Conservation (phyloP, 2,113 vertebrate genomes). For the Chaenogobius annularis region DNA sequence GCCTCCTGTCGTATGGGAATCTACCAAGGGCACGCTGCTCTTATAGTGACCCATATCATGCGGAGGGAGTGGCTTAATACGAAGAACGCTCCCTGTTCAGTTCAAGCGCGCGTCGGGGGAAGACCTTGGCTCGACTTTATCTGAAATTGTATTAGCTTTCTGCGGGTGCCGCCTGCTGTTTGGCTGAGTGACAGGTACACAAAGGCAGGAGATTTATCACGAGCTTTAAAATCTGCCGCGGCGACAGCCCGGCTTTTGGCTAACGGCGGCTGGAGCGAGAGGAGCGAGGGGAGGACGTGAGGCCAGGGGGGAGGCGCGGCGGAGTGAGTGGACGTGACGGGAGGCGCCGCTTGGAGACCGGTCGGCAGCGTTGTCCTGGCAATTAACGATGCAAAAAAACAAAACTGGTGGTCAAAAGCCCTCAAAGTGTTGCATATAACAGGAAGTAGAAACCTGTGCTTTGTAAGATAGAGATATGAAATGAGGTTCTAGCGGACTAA, state of each 20-base stretch:
- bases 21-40: slow-evolving; percentile 50
- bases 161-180: slow-evolving; percentile 64
- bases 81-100: slow-evolving; percentile 17
- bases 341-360: neutral
- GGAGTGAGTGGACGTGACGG: neutral
- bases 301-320: neutral
- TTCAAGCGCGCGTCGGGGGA: slow-evolving; percentile 64
- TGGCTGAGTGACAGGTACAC: slow-evolving; percentile 60
- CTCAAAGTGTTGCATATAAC: too few relatives aligned
- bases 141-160: slow-evolving; percentile 73
- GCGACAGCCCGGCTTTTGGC: slow-evolving; percentile 34
- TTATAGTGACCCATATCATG: slow-evolving; percentile 18
- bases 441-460: too few relatives aligned
- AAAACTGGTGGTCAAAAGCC: too few relatives aligned
- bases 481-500: too few relatives aligned
- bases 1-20: too few relatives aligned
- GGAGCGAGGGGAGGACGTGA: neutral
- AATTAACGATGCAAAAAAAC: too few relatives aligned
- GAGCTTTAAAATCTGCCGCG: slow-evolving; percentile 59
- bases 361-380: too few relatives aligned
- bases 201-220: slow-evolving; percentile 51
- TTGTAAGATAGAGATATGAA: too few relatives aligned
- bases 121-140: slow-evolving; percentile 80
- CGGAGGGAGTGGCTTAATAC: slow-evolving; percentile 17
- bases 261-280: neutral